Evolutionary conservation across 1,140 invertebrate genomes (phyloP), one percentile per base, ranked within the genome.

Genomic region (Ceratosolen solmsi): DNA sequence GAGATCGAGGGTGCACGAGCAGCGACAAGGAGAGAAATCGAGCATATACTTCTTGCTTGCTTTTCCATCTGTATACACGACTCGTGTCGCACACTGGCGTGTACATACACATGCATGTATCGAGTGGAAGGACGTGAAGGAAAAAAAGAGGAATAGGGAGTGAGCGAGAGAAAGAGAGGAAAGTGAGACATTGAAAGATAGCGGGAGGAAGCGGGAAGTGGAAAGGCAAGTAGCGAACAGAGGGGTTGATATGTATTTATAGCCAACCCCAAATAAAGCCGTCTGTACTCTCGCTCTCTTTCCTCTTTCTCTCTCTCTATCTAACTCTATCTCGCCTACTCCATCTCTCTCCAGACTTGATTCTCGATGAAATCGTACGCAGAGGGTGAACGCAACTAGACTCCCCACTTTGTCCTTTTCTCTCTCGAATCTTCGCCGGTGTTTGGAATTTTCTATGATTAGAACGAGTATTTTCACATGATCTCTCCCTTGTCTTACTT

Each of bases 391-490:
- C 58, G 49, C 27, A 41, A 71, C 65, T 71, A 58, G 73, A 58
- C 81, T 78, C 68, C 41, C 65, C 63, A 49, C 80, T 71, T 51
- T 56, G 41, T n/a, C 63, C 51, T 70, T 68, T 33, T 72, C 63
- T 72, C 80, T 58, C 73, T 76, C 73, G 49, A 71, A 82, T 79
- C 76, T 65, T 73, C 41, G 49, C 60, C 46, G 82, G 49, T 79
- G 68, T 83, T 83, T 79, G 83, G 79, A 84, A 84, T 84, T 84
- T 84, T 81, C 83, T 84, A 84, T 84, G 79, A 84, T 84, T 84
- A 84, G 83, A 82, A 84, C 70, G 73, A 84, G 83, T 84, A 84
- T 84, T 84, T 83, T 81, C 79, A 82, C 82, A 72, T 79, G 74
- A 82, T 82, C 75, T 73, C 25, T 36, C 73, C 41, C 58, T 13